Base-by-base conservation (phyloP, 1,140 invertebrate genomes). In the Pseudomyrmex concolor region DNA sequence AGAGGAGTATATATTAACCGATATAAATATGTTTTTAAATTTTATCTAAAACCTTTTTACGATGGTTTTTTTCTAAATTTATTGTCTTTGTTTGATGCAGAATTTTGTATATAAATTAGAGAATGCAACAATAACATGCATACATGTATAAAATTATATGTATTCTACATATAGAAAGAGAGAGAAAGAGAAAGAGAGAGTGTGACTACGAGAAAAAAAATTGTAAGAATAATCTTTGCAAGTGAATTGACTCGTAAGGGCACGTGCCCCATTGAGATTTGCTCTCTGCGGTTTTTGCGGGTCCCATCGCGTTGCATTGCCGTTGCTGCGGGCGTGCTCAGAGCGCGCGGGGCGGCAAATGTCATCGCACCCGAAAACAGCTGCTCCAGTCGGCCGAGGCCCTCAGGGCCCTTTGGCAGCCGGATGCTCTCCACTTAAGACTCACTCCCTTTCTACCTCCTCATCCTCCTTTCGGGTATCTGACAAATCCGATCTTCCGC, bases 361-460 rank as follows among this genome's bases (percentile, higher is more conserved):
- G 91, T 92, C 91, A 91, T 92, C 91, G 91, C 90, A 91, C 91
- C 86, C 89, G 67, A 91, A 91, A 92, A 92, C 91, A 92, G 91
- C 91, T 92, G 91, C 91, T 86, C 88, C 50, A 77, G 68, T 66
- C 91, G 87, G 80, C 89, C 80, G 72, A 87, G 86, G 87, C 89
- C 89, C 85, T 87, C 86, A 77, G 74, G 83, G 83, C 83, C 77
- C 81, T 74, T 76, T 82, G 78, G 78, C 90, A 88, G 87, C 89
- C 87, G 86, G 88, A 90, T 90, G 90, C 91, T 89, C 89, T 90
- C 87, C 76, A 88, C 90, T 91, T 89, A 90, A 91, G 71, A 90
- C 86, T 86, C 86, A 34, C 34, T 76, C 81, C 81, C 72, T 62
- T 64, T 73, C 68, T 73, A 84, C 87, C 81, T 67, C 86, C 70